phyloP scores from a whole-genome alignment of 2,113 vertebrate genomes.

The Triplophysa dalaica region DNA sequence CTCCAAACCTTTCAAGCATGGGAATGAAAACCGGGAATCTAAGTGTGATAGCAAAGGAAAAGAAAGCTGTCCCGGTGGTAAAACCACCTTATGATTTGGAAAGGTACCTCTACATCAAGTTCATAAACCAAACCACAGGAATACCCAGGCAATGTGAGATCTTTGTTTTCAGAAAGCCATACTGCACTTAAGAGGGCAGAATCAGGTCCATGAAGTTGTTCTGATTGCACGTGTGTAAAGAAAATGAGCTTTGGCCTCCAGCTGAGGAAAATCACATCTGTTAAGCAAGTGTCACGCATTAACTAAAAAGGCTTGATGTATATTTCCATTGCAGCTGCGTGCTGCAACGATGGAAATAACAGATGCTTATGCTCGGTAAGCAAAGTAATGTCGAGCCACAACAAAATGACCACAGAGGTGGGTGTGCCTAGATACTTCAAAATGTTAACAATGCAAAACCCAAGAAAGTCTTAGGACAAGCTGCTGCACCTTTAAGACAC shows the following conservation, averaged over 20 bases:
- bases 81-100: conserved; percentile 27
- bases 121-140: neutral
- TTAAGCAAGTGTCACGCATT: conserved; percentile 33
- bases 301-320: conserved; percentile 29
- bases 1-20: neutral
- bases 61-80: conserved; percentile 19
- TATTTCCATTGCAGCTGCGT: neutral
- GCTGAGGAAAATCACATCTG: conserved; percentile 44
- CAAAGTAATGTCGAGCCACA: conserved; percentile 36
- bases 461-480: neutral
- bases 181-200: conserved; percentile 9
- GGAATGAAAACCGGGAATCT: neutral
- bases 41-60: neutral
- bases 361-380: conserved; percentile 16
- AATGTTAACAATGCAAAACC: conserved; percentile 14
- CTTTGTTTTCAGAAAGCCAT: neutral
- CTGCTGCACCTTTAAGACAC: neutral
- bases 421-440: neutral
- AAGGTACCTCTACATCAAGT: conserved; percentile 20
- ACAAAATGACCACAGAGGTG: conserved; percentile 28
- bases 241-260: conserved; percentile 20
- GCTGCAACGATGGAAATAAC: conserved; percentile 26
- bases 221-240: conserved; percentile 32
- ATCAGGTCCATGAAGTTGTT: conserved; percentile 22
- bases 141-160: neutral